A percentile compares a stretch with the other conserved stretches of the same genome.
phyloP scores from a whole-genome alignment of 1,140 invertebrate genomes.

The Drosophila tropicalis region DNA sequence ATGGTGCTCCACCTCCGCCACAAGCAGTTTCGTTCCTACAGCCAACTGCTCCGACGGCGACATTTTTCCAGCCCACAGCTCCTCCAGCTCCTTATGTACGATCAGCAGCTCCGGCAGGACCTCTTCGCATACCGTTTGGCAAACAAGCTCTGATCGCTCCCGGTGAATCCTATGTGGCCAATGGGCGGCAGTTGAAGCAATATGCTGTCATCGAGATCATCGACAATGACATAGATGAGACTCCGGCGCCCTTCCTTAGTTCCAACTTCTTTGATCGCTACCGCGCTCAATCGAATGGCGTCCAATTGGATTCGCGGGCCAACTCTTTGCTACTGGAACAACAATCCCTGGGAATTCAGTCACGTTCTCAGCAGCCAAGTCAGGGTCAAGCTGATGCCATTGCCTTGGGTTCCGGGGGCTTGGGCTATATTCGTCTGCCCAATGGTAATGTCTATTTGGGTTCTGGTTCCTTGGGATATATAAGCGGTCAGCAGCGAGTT shows the following conservation, averaged over 20 bases:
- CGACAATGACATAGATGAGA: slow-evolving; percentile 76
- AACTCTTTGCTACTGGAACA: slow-evolving; percentile 62
- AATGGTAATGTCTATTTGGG: slow-evolving; percentile 79
- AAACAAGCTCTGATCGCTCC: slow-evolving; percentile 64
- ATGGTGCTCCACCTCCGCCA: slow-evolving; percentile 26
- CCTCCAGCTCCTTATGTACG: background rate
- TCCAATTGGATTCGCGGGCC: slow-evolving; percentile 64
- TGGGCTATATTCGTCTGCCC: slow-evolving; percentile 74
- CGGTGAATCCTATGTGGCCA: slow-evolving; percentile 64
- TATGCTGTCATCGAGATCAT: slow-evolving; percentile 79
- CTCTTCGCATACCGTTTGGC: slow-evolving; percentile 68
- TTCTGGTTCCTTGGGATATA: slow-evolving; percentile 79
- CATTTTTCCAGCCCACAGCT: slow-evolving; percentile 35
- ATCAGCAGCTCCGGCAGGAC: slow-evolving; percentile 33
- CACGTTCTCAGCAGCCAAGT: slow-evolving; percentile 29
- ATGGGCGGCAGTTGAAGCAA: slow-evolving; percentile 79
- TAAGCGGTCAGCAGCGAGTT: slow-evolving; percentile 69
- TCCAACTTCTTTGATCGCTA: slow-evolving; percentile 62
- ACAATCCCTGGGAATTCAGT: slow-evolving; percentile 57
- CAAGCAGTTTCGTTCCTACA: slow-evolving; percentile 10
- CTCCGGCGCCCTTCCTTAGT: slow-evolving; percentile 60
- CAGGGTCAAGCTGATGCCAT: slow-evolving; percentile 60
- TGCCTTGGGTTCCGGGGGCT: slow-evolving; percentile 75
- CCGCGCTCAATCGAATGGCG: slow-evolving; percentile 49
- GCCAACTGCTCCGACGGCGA: slow-evolving; percentile 32